These are phyloP conservation scores for Myripristis jacobus DNA, from an alignment of 2,797 vertebrate genomes.

Conservation along the genomic window DNA sequence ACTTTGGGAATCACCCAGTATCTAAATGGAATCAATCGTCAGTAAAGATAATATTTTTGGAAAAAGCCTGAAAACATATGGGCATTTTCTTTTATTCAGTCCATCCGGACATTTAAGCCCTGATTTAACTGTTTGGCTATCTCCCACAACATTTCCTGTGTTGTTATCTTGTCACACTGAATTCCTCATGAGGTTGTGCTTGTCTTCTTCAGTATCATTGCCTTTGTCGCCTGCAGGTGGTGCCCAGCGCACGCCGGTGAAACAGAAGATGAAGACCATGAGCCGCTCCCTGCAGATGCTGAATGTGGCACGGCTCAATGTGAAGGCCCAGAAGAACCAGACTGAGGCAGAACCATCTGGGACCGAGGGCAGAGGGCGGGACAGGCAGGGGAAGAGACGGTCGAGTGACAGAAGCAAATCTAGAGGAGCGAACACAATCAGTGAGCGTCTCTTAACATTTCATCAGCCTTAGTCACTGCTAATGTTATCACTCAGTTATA, in stretches of 20 bases:
- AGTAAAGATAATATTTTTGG: too few species aligned
- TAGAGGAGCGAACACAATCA: constrained; percentile 43
- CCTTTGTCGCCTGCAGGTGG: constrained; percentile 80
- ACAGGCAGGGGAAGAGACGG: constrained; percentile 74
- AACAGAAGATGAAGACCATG: constrained; percentile 98
- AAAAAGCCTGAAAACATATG: too few species aligned
- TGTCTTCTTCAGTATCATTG: background rate
- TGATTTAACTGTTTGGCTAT: too few species aligned
- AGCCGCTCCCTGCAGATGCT: constrained; percentile 97
- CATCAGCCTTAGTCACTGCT: background rate
- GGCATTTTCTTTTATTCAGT: background rate
- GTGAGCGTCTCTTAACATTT: constrained; percentile 73
- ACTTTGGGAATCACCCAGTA: background rate
- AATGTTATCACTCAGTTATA: background rate
- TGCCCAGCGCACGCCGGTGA: constrained; percentile 92
- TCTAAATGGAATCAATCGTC: too few species aligned
- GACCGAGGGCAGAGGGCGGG: constrained; percentile 71
- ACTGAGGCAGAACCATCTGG: constrained; percentile 79
- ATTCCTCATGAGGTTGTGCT: background rate
- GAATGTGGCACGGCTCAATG: constrained; percentile 92
- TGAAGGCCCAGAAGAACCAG: constrained; percentile 92
- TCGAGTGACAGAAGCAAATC: constrained; percentile 80
- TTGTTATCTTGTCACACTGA: too few species aligned
- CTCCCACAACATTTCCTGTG: background rate
- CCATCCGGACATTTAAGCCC: background rate